A percentile compares a stretch with the other conserved stretches of the same genome.
Evolutionary conservation across 92 coral and sea anemone species (phyloP).

Genomic region (Zoanthus sociatus): DNA sequence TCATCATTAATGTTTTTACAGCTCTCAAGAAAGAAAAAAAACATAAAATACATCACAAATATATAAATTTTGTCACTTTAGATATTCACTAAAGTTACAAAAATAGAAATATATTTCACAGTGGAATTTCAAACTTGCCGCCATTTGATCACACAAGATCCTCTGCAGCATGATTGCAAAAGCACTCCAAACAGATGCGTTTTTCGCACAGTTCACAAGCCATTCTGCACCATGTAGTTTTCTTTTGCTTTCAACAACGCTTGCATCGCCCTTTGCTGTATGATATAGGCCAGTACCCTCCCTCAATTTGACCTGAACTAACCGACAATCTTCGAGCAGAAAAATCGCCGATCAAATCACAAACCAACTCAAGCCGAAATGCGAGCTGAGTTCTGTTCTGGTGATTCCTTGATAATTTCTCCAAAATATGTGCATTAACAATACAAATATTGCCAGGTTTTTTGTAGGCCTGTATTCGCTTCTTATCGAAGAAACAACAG

Average conservation of each 20-base stretch:
- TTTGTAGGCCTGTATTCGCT: too few relatives aligned
- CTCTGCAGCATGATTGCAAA: slow-evolving; percentile 33
- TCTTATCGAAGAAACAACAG: background rate
- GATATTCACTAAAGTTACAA: background rate
- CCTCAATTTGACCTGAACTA: slow-evolving; percentile 48
- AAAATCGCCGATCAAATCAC: slow-evolving; percentile 54
- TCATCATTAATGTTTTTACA: slow-evolving; percentile 6
- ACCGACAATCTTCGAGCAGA: slow-evolving; percentile 13
- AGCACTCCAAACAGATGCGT: slow-evolving; percentile 53
- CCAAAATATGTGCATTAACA: slow-evolving; percentile 54
- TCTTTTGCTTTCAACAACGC: slow-evolving; percentile 49
- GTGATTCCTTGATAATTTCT: slow-evolving; percentile 34
- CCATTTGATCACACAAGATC: slow-evolving; percentile 27
- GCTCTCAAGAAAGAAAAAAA: background rate
- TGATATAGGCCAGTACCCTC: slow-evolving; percentile 59
- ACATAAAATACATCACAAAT: background rate
- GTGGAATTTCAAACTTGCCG: slow-evolving; percentile 5
- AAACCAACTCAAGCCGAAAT: slow-evolving; percentile 56
- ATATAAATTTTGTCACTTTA: background rate
- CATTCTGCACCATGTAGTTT: slow-evolving; percentile 53
- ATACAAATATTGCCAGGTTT: too few relatives aligned
- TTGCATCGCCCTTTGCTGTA: slow-evolving; percentile 31
- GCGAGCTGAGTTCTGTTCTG: slow-evolving; percentile 56
- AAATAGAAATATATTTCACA: background rate
- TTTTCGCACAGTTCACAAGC: slow-evolving; percentile 55